Base-by-base conservation (phyloP, 1,140 invertebrate genomes). In the Tetragonula clypearis region DNA sequence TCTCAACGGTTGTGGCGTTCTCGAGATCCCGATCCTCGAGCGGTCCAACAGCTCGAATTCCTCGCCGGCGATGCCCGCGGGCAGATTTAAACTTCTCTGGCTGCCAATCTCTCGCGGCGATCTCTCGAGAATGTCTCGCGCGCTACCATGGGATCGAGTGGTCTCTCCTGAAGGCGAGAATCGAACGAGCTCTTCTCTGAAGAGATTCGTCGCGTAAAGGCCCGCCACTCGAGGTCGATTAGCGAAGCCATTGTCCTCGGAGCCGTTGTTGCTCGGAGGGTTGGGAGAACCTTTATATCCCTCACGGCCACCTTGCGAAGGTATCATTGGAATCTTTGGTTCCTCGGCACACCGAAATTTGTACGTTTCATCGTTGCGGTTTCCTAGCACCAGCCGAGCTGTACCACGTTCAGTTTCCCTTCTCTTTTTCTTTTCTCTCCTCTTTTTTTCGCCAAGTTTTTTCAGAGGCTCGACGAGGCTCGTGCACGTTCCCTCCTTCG, bases 231-330 rank as follows among this genome's bases (percentile, higher is more conserved):
- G 90, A n/a, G 93, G 93, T 79, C 93, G 93, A 86, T 92, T 91
- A 71, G 88, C 82, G 80, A 94, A 93, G 71, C 93, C 93, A 88
- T 93, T 94, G 84, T 94, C 94, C 90, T 95, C 94, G 77, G 93
- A 93, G 88, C 91, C 88, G 89, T 93, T 93, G 90, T 93, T 93
- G 90, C 92, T 93, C 91, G 93, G 92, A 91, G 94, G 92, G 92
- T 93, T 94, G 87, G 90, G 91, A 92, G 93, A 92, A 90, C 92
- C 91, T 90, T 92, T 92, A 72, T 87, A 90, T 91, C 92, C 93
- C 92, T 93, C 91, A 91, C 92, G 93, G 91, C 92, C 93, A 87
- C 87, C 92, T 88, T 93, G 91, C 90, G 93, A 93, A 90, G 94
- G 93, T 93, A 93, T 94, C 94, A 94, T 94, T 94, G 93, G 91